A percentile compares a stretch with the other conserved stretches of the same genome.
Evolutionary conservation across 2,888 invertebrate genomes (phyloP).

Genomic region (Crematogaster levior): DNA sequence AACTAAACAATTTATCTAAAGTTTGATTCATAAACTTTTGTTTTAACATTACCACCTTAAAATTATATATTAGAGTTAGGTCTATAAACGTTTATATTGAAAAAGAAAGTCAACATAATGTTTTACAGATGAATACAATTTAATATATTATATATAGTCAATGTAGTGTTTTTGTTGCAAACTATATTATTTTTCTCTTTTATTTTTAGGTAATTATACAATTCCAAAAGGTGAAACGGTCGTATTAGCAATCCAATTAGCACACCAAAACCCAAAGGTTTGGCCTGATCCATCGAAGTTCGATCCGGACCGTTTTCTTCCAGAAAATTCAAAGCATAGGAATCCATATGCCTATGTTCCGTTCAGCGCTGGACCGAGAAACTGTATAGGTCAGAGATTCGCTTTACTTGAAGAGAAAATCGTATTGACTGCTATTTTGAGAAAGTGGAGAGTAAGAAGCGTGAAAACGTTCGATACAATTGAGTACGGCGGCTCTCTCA

Average conservation of each 20-base stretch:
- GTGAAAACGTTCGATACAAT: conserved; percentile 67
- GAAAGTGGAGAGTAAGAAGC: conserved; percentile 77
- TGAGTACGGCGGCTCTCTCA: conserved; percentile 65
- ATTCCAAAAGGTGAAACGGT: conserved; percentile 85
- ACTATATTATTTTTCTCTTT: background rate
- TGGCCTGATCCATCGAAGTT: conserved; percentile 86
- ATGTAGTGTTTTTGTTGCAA: background rate
- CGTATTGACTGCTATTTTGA: conserved; percentile 70
- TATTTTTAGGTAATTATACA: conserved; percentile 77
- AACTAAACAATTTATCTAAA: too few relatives aligned
- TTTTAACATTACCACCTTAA: too few relatives aligned
- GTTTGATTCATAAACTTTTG: too few relatives aligned
- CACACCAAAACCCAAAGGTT: conserved; percentile 85
- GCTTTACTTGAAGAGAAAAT: conserved; percentile 77
- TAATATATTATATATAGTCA: too few relatives aligned
- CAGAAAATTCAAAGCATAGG: conserved; percentile 79
- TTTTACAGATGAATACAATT: too few relatives aligned
- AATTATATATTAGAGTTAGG: too few relatives aligned
- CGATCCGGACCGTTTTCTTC: conserved; percentile 85
- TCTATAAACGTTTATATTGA: background rate
- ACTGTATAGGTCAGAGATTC: conserved; percentile 80
- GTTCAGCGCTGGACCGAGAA: conserved; percentile 81
- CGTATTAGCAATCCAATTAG: conserved; percentile 84
- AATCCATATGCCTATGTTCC: conserved; percentile 81
- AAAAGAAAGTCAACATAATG: background rate